phyloP scores from a whole-genome alignment of 2,797 vertebrate genomes.

The Calcarius lapponicus region DNA sequence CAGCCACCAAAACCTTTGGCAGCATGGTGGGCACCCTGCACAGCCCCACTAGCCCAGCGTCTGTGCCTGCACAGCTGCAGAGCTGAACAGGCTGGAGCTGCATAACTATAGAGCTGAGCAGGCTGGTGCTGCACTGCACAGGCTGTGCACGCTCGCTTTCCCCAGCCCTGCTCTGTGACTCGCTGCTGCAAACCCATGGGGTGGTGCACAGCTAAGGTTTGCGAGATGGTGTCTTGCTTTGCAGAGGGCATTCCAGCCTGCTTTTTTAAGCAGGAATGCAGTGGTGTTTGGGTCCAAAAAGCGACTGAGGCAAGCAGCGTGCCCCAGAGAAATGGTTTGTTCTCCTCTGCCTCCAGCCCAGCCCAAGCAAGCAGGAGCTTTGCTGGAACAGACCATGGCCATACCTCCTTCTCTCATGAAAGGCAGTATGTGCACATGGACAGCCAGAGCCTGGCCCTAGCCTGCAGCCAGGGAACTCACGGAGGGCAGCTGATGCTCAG shows the following conservation, averaged over 20 bases:
- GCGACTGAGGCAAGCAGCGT: neutral
- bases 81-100: neutral
- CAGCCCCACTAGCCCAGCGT: rapidly evolving
- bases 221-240: neutral
- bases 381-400: neutral
- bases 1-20: neutral
- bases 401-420: neutral
- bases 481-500: neutral
- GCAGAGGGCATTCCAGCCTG: neutral
- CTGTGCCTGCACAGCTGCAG: neutral
- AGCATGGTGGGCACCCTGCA: neutral
- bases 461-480: neutral
- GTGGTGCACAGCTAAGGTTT: neutral
- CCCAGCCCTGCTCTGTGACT: neutral
- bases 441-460: neutral
- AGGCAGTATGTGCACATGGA: neutral
- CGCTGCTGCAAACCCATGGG: neutral
- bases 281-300: neutral
- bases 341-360: neutral
- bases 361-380: neutral
- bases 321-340: neutral
- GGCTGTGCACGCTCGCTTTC: rapidly evolving
- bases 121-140: neutral
- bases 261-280: neutral
- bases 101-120: neutral